Base-by-base conservation (phyloP, 2,113 vertebrate genomes). In the Heterotis niloticus region DNA sequence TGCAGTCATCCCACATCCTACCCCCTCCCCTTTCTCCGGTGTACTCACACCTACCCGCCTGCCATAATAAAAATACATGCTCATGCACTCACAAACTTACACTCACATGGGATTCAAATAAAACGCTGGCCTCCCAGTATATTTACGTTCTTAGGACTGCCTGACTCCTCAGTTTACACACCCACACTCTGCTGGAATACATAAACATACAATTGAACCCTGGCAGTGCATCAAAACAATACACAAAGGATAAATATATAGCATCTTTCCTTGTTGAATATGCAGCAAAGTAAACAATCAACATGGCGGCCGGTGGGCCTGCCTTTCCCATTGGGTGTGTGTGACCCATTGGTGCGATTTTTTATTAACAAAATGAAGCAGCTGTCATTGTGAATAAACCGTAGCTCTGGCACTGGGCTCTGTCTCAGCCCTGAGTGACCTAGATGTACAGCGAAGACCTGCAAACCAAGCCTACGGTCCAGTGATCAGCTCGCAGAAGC, bases 201-300 rank as follows among this genome's bases (percentile, higher is more conserved):
- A 85, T 88, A 84, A 79, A 87, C 84, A 86, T 59, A 44, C 34
- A 44, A 44, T 44, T 44, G 34, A 44, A 44, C 34, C 34, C 34
- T 44, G 34, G 34, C 64, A 3, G n/a, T 66, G 64, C 64, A 66
- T 10, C 1, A 66, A 66, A 66, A 66, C 9, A 18, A 64, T 5
- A 23, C 12, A 67, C 12, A 70, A 7, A 70, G 26, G 68, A 20
- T 51, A 34, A 17, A 12, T 20, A 51, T 51, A 11, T 70, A 44
- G 3, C 34, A 44, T 44, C 34, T 44, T 7, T 44, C 14, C 28
- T n/a, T 29, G 51, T 3, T 51, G 5, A 44, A 70, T 70, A 44
- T 24, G 18, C 9, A 9, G 12, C 28, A n/a, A 28, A 5, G 28
- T 51, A 18, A 29, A 70, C 16, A 3, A 24, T 14, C 28, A 16